A percentile compares a stretch with the other conserved stretches of the same genome.
Conservation (phyloP, 2,888 invertebrate genomes). For the Frankliniella intonsa region DNA sequence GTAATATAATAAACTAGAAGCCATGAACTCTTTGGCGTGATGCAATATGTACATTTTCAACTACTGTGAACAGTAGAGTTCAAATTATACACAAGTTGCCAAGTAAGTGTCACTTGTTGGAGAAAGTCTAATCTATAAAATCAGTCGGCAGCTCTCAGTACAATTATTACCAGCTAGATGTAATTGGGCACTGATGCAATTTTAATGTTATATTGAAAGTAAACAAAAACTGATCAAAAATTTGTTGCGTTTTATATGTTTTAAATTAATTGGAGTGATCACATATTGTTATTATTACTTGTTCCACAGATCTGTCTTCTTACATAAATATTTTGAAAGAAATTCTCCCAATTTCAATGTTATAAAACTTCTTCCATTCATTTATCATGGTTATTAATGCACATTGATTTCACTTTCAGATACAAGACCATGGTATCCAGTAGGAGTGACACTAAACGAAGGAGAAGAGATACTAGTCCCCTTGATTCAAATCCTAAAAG, state of each 20-base stretch:
- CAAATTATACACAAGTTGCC: too few species aligned
- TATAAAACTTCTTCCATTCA: neutral
- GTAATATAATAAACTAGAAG: neutral
- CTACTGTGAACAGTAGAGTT: too few species aligned
- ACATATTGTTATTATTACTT: neutral
- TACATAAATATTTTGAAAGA: neutral
- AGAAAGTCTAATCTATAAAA: too few species aligned
- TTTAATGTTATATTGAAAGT: neutral
- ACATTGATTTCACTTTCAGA: neutral
- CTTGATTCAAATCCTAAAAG: conserved; percentile 48
- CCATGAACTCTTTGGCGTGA: too few species aligned
- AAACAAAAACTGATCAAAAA: too few species aligned
- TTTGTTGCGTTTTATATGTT: neutral
- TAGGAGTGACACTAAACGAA: conserved; percentile 46
- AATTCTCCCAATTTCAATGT: neutral
- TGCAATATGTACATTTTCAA: too few species aligned
- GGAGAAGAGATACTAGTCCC: conserved; percentile 45
- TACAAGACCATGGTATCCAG: conserved; percentile 44
- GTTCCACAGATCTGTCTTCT: neutral
- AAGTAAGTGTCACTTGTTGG: too few species aligned
- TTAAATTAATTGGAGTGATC: neutral
- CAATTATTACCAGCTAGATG: too few species aligned
- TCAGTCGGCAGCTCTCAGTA: too few species aligned
- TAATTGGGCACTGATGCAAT: neutral
- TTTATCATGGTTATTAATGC: neutral